phyloP scores from a whole-genome alignment of 2,888 invertebrate genomes.

The Drosophila melanosoma region DNA sequence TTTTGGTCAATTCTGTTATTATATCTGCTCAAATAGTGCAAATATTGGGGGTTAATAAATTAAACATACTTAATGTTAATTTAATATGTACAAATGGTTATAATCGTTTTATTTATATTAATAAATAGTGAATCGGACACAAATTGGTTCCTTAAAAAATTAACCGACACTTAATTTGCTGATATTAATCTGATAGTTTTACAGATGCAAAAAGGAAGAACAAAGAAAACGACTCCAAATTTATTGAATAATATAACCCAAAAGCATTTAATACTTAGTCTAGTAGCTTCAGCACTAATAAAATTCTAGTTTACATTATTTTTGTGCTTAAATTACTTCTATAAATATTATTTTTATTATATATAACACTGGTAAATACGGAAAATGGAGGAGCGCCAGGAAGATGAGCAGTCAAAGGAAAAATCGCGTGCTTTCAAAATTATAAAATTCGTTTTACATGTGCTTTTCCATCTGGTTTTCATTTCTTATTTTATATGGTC shows the following conservation, averaged over 20 bases:
- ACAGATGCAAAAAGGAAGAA: too few relatives aligned
- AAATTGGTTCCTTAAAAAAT: too few relatives aligned
- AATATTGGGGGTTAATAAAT: not conserved
- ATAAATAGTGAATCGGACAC: too few relatives aligned
- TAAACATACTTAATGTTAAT: not conserved
- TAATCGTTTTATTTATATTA: not conserved
- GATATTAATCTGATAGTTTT: too few relatives aligned
- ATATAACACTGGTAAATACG: not conserved
- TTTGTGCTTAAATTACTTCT: not conserved
- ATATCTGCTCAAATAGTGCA: not conserved
- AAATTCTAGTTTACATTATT: not conserved
- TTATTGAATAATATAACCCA: not conserved
- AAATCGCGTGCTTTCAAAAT: not conserved
- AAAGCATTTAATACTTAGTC: not conserved
- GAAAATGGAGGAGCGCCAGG: conserved; percentile 10
- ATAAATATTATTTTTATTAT: not conserved
- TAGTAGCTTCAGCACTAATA: not conserved
- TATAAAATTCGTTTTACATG: not conserved
- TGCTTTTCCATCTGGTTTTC: conserved; percentile 38
- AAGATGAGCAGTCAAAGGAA: not conserved
- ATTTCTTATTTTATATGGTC: conserved; percentile 34
- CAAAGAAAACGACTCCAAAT: too few relatives aligned
- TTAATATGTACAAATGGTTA: not conserved
- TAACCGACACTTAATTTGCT: too few relatives aligned
- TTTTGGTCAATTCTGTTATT: not conserved